Base-by-base conservation (phyloP, 2,113 vertebrate species). In the Onychostoma macrolepis region DNA sequence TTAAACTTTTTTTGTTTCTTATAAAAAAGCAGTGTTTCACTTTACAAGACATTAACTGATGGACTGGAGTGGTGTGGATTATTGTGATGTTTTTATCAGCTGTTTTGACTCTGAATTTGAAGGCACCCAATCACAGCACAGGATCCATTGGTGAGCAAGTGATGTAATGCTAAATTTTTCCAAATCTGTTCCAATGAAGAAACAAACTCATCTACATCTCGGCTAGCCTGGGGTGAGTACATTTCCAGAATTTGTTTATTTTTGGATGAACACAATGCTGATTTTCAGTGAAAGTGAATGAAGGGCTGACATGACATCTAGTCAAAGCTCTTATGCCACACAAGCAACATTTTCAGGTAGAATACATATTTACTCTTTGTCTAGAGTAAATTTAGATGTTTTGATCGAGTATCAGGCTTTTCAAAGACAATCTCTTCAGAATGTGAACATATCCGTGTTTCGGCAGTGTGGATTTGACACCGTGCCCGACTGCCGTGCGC, bases 401-500 rank as follows among this genome's bases (percentile, higher is more conserved):
- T 24, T 61, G 21, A 33, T 74, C 6, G 17, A 63, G 10, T 72
- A 48, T 80, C 36, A 7, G 30, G 2, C 28, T 15, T 85, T 67
- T 77, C 58, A 78, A 77, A 78, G 41, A 65, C 84, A 85, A 13
- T 15, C 38, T 53, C 56, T 61, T 65, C 12, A 28, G 28, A 36
- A 75, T 48, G 19, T 28, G 82, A 85, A 89, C 88, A 50, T 30
- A 28, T 12, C 11, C 0, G 33, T 81, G 36, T 83, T 83, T 85
- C 9, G 79, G 21, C 53, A 83, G 87, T 84, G 28, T 84, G 28
- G 43, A 90, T 88, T 90, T 82, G 74, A 86, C 41, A 88, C 88
- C 89, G 90, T 91, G 91, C 90, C 88, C 56, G 38, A 85, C 78
- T 89, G 81, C 85, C 71, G 45, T 79, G 84, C 13, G 2, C 75